Conservation (phyloP, 2,888 invertebrate species). For the Drosophila differens region DNA sequence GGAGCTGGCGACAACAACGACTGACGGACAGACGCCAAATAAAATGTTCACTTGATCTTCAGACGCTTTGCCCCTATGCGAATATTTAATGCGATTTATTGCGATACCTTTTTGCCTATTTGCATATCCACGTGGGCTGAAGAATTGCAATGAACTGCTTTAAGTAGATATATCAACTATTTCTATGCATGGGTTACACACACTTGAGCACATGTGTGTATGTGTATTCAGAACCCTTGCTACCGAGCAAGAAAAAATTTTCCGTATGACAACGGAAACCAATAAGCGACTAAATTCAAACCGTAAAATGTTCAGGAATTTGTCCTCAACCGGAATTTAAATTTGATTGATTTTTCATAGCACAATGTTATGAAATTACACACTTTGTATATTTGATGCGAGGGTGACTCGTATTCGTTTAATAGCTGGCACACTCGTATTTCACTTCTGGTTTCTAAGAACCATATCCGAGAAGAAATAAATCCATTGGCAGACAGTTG, state of each 20-base stretch:
- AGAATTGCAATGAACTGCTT: conserved; percentile 24
- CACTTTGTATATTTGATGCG: not conserved
- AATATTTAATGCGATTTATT: conserved; percentile 68
- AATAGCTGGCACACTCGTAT: conserved; percentile 9
- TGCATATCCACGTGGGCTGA: conserved; percentile 66
- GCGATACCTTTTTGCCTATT: conserved; percentile 59
- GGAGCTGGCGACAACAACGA: conserved; percentile 21
- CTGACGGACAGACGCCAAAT: conserved; percentile 33
- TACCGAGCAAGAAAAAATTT: too few species aligned
- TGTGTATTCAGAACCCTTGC: conserved; percentile 2
- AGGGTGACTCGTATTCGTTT: not conserved
- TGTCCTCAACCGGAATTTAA: not conserved
- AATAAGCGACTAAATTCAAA: not conserved
- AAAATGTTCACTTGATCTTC: conserved; percentile 67
- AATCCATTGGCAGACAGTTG: conserved; percentile 28
- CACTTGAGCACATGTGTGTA: not conserved
- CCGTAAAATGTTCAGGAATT: not conserved
- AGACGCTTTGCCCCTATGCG: conserved; percentile 72
- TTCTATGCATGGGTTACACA: conserved; percentile 15
- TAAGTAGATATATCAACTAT: conserved; percentile 3
- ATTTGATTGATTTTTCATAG: conserved; percentile 6
- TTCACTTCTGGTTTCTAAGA: conserved; percentile 28
- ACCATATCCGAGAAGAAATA: conserved; percentile 26
- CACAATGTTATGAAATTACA: not conserved
- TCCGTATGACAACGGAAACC: not conserved